Evolutionary conservation across 2,888 invertebrate genomes (phyloP), one percentile per base, ranked within the genome.

Genomic region (Mimachlamys varia): DNA sequence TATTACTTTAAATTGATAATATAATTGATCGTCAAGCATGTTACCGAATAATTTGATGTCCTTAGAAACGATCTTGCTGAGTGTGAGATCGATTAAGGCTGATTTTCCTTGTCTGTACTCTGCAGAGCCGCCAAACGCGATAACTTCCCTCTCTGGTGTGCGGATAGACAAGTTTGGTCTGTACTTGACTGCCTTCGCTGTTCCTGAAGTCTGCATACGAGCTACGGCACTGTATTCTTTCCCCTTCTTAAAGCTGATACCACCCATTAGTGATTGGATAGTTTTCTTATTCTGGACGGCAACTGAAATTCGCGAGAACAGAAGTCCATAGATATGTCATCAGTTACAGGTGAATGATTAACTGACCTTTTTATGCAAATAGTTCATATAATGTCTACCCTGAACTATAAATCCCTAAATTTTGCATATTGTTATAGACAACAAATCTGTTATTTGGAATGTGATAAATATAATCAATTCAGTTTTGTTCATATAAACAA

Each of bases 91-190:
- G 22, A 93, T 55, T n/a, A 90, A 91, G 27, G 92, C 55, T 58
- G 92, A 92, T 91, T 94, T 93, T 22, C 92, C 93, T 58, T 89
- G 92, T 22, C 91, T 93, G 87, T 93, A 92, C 12, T 91, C 92
- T 13, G 91, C 91, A 7, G 92, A 89, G 76, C 94, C 94, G 33
- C 93, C 94, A 88, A 93, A 88, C 19, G 92, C 92, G 1, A 94
- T 17, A 0, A 94, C 49, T 62, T 93, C 93, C 50, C 87, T 87
- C 19, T 88, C 87, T 88, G 93, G 94, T 7, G 92, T 89, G 53
- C 92, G 89, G 10, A 94, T 76, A 33, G 93, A 92, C 10, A 94
- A 58, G 38, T 91, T 89, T 27, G 93, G 93, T 37, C 92, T 93
- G 89, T 92, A 94, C 10, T 90, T 89, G 19, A 92, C 38, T 88